phyloP scores from a whole-genome alignment of 2,797 vertebrate species.

The Spizella passerina region DNA sequence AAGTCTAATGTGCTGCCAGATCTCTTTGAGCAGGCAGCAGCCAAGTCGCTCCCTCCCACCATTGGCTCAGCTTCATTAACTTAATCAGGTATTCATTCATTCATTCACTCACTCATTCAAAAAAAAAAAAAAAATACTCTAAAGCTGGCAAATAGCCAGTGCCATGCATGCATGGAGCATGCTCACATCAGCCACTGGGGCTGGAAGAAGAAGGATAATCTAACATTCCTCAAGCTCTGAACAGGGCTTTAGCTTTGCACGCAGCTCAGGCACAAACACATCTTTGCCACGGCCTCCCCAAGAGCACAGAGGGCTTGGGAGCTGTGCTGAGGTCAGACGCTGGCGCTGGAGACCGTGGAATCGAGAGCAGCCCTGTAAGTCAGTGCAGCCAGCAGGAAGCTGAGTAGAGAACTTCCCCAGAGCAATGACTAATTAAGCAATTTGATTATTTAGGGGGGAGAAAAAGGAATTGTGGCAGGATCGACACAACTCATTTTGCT shows the following conservation, averaged over 20 bases:
- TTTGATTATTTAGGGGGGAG: not conserved
- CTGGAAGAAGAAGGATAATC: not conserved
- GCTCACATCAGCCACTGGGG: not conserved
- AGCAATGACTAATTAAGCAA: not conserved
- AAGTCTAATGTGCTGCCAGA: conserved; percentile 83
- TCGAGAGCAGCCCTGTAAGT: not conserved
- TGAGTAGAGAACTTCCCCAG: not conserved
- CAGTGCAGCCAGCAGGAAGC: not conserved
- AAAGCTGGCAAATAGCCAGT: conserved; percentile 79
- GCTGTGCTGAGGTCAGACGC: accelerated
- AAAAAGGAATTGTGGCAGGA: not conserved
- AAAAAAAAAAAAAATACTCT: conserved; percentile 57
- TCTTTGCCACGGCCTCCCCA: not conserved
- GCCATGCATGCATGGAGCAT: conserved; percentile 66
- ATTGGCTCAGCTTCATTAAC: conserved; percentile 84
- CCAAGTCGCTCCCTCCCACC: conserved; percentile 82
- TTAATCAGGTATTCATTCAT: conserved; percentile 94
- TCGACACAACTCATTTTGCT: not conserved
- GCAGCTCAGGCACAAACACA: accelerated
- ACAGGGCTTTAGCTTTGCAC: not conserved
- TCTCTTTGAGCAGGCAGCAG: conserved; percentile 78
- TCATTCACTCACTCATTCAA: conserved; percentile 84
- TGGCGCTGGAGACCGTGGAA: accelerated
- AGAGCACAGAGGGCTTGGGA: not conserved
- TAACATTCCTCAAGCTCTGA: not conserved